A percentile compares a stretch with the other conserved stretches of the same genome.
Evolutionary conservation across 2,888 invertebrate species (phyloP).

Genomic region (Leptopilina drosophilae): DNA sequence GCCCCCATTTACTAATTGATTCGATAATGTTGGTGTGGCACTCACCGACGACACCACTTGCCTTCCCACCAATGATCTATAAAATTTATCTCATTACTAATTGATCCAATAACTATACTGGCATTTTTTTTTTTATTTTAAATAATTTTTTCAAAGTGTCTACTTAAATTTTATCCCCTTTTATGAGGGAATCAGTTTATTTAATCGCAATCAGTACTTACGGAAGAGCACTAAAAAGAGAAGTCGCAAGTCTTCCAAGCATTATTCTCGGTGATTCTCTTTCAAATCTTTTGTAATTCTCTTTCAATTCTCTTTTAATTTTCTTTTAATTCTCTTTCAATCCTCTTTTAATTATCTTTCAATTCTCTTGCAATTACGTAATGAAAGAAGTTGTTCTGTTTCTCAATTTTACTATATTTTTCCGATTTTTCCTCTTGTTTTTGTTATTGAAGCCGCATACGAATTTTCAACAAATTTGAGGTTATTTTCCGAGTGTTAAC

Average conservation of each 20-base stretch:
- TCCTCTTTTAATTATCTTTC: no score
- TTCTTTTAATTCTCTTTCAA: background rate
- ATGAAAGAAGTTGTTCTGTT: background rate
- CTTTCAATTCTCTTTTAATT: background rate
- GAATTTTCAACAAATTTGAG: background rate
- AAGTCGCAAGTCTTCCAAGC: conserved; percentile 16
- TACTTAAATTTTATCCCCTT: no score
- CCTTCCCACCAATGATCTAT: background rate
- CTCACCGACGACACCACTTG: background rate
- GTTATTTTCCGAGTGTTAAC: background rate
- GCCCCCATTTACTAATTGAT: conserved; percentile 36
- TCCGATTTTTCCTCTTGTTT: no score
- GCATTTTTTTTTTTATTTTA: no score
- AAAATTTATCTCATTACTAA: background rate
- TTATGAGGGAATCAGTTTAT: no score
- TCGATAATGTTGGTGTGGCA: conserved; percentile 14
- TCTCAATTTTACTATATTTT: no score
- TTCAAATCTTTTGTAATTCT: no score
- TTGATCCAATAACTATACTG: no score
- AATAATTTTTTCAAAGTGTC: no score
- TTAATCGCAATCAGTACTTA: background rate
- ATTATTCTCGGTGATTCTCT: background rate
- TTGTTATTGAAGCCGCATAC: no score
- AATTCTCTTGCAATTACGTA: background rate
- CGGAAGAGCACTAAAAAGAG: conserved; percentile 16